A percentile compares a stretch with the other conserved stretches of the same genome.
phyloP scores from a whole-genome alignment of 37 sponge, comb jelly and placozoan genomes.

The Hexactinellida sp. region DNA sequence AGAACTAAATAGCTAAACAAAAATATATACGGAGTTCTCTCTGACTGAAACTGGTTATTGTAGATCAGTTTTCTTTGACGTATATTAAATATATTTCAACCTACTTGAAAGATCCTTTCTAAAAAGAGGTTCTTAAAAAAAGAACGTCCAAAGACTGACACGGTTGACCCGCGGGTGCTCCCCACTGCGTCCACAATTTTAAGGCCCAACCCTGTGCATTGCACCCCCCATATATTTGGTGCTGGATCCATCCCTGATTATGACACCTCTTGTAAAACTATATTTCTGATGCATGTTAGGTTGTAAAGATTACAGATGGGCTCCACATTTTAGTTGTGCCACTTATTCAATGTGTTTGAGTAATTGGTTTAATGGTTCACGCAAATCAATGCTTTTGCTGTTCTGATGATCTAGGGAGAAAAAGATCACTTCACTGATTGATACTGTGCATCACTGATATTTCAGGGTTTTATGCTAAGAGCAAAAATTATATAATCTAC shows the following conservation, averaged over 20 bases:
- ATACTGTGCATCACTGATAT: not conserved
- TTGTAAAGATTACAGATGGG: not conserved
- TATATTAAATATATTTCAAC: no score
- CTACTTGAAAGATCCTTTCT: no score
- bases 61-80: no score
- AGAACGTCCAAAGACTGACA: no score
- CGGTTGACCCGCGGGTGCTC: no score
- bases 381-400: not conserved
- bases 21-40: no score
- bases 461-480: not conserved
- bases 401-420: not conserved
- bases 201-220: no score
- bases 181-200: no score
- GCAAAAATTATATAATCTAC: not conserved
- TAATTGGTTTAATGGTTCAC: not conserved
- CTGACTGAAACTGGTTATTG: no score
- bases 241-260: not conserved
- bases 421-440: constrained; percentile 11
- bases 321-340: not conserved
- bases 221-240: no score
- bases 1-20: no score
- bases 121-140: no score
- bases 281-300: not conserved
- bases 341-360: not conserved
- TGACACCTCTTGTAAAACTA: not conserved